phyloP scores from a whole-genome alignment of 2,113 vertebrate species.

The Calidris pygmaea region DNA sequence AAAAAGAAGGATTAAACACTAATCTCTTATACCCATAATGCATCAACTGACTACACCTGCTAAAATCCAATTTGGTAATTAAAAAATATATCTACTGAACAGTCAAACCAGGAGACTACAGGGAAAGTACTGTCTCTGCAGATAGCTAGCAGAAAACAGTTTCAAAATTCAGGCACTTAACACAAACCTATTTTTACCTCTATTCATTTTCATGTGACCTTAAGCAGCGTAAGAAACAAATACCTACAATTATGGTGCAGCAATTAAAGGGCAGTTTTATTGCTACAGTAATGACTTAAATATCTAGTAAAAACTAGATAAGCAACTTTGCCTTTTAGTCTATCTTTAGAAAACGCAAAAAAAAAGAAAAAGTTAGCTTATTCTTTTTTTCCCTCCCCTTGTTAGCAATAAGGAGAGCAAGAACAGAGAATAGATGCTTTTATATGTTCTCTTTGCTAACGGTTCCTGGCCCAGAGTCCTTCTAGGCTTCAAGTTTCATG shows the following conservation, averaged over 20 bases:
- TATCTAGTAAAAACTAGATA: slow-evolving; percentile 20
- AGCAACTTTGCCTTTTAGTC: slow-evolving; percentile 3
- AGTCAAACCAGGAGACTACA: neutral
- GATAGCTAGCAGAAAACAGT: neutral
- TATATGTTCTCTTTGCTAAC: neutral
- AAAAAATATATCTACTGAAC: slow-evolving; percentile 47
- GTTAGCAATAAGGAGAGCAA: neutral
- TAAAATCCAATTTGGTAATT: slow-evolving; percentile 67
- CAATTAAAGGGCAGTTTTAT: slow-evolving; percentile 57
- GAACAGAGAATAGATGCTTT: neutral
- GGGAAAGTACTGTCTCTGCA: neutral
- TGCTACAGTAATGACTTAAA: slow-evolving; percentile 28
- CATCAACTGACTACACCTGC: slow-evolving; percentile 52
- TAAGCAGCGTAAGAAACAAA: slow-evolving; percentile 48
- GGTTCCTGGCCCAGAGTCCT: neutral
- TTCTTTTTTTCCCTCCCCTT: no score
- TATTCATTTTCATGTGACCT: slow-evolving; percentile 44
- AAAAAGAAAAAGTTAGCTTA: neutral
- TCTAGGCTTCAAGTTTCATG: neutral
- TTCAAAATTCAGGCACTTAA: slow-evolving; percentile 42
- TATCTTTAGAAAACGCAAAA: neutral
- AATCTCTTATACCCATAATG: slow-evolving; percentile 52
- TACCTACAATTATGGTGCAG: slow-evolving; percentile 39
- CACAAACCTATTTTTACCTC: slow-evolving; percentile 36
- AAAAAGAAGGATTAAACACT: slow-evolving; percentile 59